Evolutionary conservation across 2,888 invertebrate genomes (phyloP).

Genomic region (Leptopilina syphax): DNA sequence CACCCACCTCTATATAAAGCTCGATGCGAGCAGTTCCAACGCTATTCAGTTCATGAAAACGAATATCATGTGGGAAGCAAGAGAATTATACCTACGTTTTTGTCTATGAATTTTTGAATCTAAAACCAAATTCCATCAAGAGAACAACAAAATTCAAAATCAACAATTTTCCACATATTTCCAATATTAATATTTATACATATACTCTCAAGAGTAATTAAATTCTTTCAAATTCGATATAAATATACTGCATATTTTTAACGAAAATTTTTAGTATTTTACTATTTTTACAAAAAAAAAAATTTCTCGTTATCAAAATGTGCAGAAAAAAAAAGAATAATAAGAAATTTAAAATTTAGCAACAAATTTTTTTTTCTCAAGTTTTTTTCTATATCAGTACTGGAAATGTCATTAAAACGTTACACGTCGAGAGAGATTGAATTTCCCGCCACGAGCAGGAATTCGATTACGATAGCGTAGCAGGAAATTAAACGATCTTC

Average conservation of each 20-base stretch:
- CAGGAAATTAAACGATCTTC: constrained; percentile 39
- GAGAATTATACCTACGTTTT: constrained; percentile 29
- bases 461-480: constrained; percentile 19
- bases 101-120: constrained; percentile 1
- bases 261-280: too few species aligned
- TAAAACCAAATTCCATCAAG: background rate
- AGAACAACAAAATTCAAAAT: background rate
- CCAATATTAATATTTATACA: too few species aligned
- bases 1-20: constrained; percentile 21
- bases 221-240: too few species aligned
- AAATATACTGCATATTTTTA: too few species aligned
- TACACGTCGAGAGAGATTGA: constrained; percentile 21
- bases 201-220: too few species aligned
- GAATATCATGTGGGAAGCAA: constrained; percentile 1
- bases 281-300: too few species aligned
- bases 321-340: too few species aligned
- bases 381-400: background rate
- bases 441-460: constrained; percentile 36
- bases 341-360: background rate
- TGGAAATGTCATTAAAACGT: constrained; percentile 22
- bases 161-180: background rate
- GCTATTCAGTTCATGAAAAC: constrained; percentile 19
- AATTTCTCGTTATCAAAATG: too few species aligned
- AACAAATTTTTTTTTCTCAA: background rate
- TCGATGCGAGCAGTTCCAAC: constrained; percentile 5